phyloP scores from a whole-genome alignment of 2,113 vertebrate species.

The Junco hyemalis region DNA sequence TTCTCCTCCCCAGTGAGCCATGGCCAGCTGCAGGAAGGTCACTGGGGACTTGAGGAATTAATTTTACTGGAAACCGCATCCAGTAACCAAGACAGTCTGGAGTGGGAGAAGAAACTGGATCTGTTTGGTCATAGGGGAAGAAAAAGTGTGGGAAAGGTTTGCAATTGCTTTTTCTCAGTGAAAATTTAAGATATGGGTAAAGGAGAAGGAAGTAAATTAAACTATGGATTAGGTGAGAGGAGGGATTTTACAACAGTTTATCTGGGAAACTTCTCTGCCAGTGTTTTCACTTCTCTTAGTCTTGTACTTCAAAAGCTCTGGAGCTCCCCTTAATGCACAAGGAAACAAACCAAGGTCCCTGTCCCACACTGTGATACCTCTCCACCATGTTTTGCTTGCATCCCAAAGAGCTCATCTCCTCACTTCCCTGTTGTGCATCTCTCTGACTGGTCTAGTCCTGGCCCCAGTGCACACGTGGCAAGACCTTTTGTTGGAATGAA shows the following conservation, averaged over 20 bases:
- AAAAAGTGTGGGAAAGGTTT: not conserved
- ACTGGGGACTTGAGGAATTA: not conserved
- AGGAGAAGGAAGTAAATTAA: not conserved
- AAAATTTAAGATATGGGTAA: not conserved
- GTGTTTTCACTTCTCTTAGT: not conserved
- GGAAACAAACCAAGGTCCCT: not conserved
- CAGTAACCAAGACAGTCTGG: not conserved
- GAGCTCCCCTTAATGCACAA: not conserved
- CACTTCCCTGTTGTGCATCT: not conserved
- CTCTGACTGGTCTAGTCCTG: not conserved
- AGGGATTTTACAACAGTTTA: not conserved
- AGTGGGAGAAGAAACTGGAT: not conserved
- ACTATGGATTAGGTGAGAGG: not conserved
- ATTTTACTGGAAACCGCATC: not conserved
- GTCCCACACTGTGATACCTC: fast-evolving
- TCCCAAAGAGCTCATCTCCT: not conserved
- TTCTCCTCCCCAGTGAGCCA: not conserved
- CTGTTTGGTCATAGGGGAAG: not conserved
- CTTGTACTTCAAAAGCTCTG: fast-evolving
- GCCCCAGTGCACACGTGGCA: not conserved
- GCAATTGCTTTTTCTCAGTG: not conserved
- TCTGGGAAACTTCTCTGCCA: not conserved
- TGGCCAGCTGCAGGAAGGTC: not conserved
- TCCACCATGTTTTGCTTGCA: not conserved
- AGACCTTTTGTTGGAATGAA: not conserved